A percentile compares a stretch with the other conserved stretches of the same genome.
These are phyloP conservation scores for Callithrix jacchus DNA, from an alignment of 2,113 vertebrate species.

Conservation along the genomic window DNA sequence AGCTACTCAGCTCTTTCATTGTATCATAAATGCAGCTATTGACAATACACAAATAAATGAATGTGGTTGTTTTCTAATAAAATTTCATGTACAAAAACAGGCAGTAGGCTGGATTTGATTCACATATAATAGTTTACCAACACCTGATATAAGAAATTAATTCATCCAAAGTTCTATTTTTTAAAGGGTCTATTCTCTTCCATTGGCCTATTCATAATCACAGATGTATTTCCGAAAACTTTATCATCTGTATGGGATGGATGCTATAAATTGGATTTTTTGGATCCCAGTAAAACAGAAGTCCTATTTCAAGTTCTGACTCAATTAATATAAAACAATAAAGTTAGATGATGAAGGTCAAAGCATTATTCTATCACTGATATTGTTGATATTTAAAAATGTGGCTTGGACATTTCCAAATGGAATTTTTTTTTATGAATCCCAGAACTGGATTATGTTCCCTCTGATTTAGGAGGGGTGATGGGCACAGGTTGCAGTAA, in stretches of 20 bases:
- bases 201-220: background rate
- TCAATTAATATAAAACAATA: background rate
- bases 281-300: background rate
- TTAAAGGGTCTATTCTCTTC: background rate
- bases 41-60: background rate
- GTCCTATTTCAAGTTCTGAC: background rate
- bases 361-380: background rate
- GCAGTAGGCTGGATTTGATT: background rate
- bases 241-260: background rate
- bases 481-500: background rate
- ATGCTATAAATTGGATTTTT: background rate
- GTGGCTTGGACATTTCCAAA: background rate
- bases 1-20: background rate
- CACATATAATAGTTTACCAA: background rate
- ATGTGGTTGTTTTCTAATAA: background rate
- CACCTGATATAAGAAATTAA: background rate
- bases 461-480: background rate
- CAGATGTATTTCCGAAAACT: background rate
- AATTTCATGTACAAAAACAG: background rate
- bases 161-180: background rate
- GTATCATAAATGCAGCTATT: background rate
- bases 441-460: background rate
- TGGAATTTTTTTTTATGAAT: background rate
- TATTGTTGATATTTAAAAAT: background rate
- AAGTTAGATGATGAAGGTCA: background rate